Conservation (phyloP, 1,140 invertebrate genomes). For the Anastatus disparis region DNA sequence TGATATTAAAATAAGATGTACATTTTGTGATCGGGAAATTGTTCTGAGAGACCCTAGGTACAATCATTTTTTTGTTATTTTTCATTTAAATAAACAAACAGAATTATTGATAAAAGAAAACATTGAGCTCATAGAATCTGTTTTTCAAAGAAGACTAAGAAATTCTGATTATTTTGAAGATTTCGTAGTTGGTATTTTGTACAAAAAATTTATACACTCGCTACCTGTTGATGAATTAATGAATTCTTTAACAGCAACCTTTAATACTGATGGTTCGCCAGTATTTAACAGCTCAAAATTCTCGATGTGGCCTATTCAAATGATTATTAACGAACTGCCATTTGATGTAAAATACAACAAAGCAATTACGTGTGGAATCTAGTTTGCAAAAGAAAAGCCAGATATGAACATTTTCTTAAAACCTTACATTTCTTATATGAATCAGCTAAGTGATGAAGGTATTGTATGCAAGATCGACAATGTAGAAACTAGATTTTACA, state of each 20-base stretch:
- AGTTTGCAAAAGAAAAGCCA: conserved; percentile 33
- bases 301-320: conserved; percentile 34
- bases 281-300: conserved; percentile 29
- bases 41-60: conserved; percentile 24
- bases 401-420: conserved; percentile 20
- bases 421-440: conserved; percentile 22
- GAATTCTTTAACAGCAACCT: conserved; percentile 24
- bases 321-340: conserved; percentile 42
- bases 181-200: conserved; percentile 26
- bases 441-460: too few relatives aligned
- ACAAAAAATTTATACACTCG: conserved; percentile 27
- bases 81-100: conserved; percentile 22
- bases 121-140: conserved; percentile 2
- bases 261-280: conserved; percentile 42
- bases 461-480: too few relatives aligned
- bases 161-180: conserved; percentile 17
- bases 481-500: too few relatives aligned
- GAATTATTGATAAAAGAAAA: conserved; percentile 25
- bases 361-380: conserved; percentile 22
- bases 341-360: conserved; percentile 20
- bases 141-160: conserved; percentile 16
- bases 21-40: conserved; percentile 22
- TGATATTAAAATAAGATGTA: conserved; percentile 15
- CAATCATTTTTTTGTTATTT: conserved; percentile 30
- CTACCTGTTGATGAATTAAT: conserved; percentile 7